phyloP scores from a whole-genome alignment of 2,113 vertebrate genomes.

The Romanogobio albipinnatus region DNA sequence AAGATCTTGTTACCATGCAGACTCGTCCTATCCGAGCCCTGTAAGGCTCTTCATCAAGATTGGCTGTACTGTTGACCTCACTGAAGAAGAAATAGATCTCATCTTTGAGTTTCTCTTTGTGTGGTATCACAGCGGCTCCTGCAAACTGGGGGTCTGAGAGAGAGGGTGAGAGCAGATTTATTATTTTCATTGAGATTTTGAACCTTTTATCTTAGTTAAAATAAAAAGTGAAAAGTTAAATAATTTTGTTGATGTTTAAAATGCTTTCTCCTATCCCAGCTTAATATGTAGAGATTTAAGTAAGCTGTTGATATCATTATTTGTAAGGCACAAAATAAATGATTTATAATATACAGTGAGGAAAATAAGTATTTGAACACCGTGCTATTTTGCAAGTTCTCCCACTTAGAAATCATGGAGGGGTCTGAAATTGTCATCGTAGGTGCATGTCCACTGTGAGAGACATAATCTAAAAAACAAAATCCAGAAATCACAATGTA shows the following conservation, averaged over 20 bases:
- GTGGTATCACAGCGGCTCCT: slow-evolving; percentile 74
- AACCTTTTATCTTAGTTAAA: not conserved
- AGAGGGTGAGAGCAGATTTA: slow-evolving; percentile 23
- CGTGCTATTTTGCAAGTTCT: no score
- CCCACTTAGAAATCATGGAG: no score
- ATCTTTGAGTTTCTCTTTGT: slow-evolving; percentile 67
- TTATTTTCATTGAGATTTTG: not conserved
- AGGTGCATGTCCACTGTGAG: no score
- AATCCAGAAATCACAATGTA: no score
- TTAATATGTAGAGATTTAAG: not conserved
- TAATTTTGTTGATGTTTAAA: not conserved
- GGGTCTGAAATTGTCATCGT: no score
- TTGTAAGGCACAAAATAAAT: not conserved
- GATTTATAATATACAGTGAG: no score
- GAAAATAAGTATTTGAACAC: no score
- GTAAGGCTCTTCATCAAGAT: slow-evolving; percentile 77
- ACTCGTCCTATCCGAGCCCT: slow-evolving; percentile 78
- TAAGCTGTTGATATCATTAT: not conserved
- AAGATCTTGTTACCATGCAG: slow-evolving; percentile 72
- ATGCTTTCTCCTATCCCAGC: not conserved
- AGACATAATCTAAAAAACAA: no score
- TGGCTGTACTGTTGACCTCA: slow-evolving; percentile 75
- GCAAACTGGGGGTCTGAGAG: slow-evolving; percentile 78
- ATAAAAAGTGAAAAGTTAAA: no score
- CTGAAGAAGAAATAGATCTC: slow-evolving; percentile 85